Percentiles rank a stretch among this genome's conserved stretches.
phyloP scores from a whole-genome alignment of 64 coral and sea anemone genomes.

The Stylophora pistillata region DNA sequence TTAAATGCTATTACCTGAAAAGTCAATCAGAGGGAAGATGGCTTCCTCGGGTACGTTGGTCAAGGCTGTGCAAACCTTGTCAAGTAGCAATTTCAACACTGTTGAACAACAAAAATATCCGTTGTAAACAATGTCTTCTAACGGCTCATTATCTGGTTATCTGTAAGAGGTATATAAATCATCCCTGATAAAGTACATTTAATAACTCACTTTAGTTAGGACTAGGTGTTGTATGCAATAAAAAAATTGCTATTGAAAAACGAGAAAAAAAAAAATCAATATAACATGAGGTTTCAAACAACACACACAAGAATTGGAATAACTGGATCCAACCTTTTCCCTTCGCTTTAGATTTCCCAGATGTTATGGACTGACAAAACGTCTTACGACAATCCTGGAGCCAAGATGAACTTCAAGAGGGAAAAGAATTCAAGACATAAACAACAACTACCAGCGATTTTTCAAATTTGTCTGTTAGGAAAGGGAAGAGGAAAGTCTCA shows the following conservation, averaged over 20 bases:
- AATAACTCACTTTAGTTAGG: too few relatives aligned
- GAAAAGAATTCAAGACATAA: neutral
- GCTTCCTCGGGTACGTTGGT: slow-evolving; percentile 94
- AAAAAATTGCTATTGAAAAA: neutral
- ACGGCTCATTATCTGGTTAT: neutral
- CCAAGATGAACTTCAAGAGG: slow-evolving; percentile 61
- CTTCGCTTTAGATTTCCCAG: slow-evolving; percentile 30
- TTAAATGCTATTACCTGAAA: slow-evolving; percentile 72
- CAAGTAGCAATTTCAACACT: slow-evolving; percentile 80
- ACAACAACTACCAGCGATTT: too few relatives aligned
- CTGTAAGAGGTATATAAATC: too few relatives aligned
- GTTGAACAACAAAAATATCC: slow-evolving; percentile 1
- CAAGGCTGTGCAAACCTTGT: slow-evolving; percentile 69
- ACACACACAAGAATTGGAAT: too few relatives aligned
- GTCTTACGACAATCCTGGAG: slow-evolving; percentile 68
- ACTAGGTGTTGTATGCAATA: too few relatives aligned
- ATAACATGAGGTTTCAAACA: too few relatives aligned
- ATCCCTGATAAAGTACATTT: too few relatives aligned
- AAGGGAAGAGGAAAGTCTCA: too few relatives aligned
- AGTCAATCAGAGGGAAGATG: slow-evolving; percentile 98
- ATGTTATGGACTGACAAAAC: slow-evolving; percentile 64
- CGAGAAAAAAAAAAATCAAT: neutral
- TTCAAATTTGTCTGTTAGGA: too few relatives aligned
- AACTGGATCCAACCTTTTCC: slow-evolving; percentile 59
- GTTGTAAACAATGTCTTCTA: neutral